Conservation (phyloP, 2,888 invertebrate genomes). For the Melanophora roralis region DNA sequence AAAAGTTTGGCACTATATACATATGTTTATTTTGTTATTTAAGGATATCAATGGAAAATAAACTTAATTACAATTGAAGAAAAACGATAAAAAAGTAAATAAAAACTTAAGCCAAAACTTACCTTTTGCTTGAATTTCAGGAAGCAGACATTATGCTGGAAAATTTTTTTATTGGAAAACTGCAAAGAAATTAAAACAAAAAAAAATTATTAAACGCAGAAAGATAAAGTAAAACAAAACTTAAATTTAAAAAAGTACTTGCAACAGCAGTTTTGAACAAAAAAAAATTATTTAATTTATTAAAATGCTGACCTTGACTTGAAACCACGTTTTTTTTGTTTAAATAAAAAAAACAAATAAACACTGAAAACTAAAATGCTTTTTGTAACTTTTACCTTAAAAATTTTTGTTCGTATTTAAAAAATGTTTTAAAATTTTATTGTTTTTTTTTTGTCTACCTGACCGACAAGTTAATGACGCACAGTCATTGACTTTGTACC, state of each 20-base stretch:
- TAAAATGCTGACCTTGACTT: constrained; percentile 26
- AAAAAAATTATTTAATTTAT: constrained; percentile 2
- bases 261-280: neutral
- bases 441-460: neutral
- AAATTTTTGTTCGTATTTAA: neutral
- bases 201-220: neutral
- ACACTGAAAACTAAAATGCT: neutral
- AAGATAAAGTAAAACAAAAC: neutral
- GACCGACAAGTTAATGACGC: constrained; percentile 27
- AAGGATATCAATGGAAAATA: neutral
- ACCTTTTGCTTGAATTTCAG: constrained; percentile 24
- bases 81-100: neutral
- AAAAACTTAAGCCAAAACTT: neutral
- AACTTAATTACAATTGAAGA: neutral
- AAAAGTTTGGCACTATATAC: constrained; percentile 19
- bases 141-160: constrained; percentile 17
- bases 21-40: neutral
- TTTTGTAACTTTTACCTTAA: neutral
- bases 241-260: neutral
- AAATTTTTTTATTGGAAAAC: neutral
- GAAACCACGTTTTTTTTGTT: constrained; percentile 8
- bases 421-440: neutral
- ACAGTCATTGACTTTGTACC: constrained; percentile 45
- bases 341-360: neutral
- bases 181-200: constrained; percentile 14